Evolutionary conservation across 2,113 vertebrate species (phyloP), one percentile per base, ranked within the genome.

Genomic region (Pseudorasbora parva): DNA sequence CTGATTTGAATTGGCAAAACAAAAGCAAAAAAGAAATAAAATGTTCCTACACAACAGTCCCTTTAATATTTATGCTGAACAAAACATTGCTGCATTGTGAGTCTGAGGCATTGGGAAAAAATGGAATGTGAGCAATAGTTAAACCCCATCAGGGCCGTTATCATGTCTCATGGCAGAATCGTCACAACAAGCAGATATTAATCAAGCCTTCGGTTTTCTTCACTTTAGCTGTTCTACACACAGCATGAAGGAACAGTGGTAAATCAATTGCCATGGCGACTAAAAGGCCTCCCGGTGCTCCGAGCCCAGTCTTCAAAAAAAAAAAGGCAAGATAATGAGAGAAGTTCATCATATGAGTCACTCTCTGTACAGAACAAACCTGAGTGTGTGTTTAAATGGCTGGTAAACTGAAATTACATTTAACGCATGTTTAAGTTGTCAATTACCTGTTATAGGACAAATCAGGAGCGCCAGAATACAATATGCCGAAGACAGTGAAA

Each of bases 191-290:
- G 60, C 62, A 47, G 51, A 82, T 83, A 77, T 76, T 69, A 66
- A 71, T 85, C 82, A 57, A 56, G 64, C 54, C 56, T 69, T 57
- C 11, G 51, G 59, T 79, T 74, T 68, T 66, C 57, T 77, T 56
- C 73, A 1, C 66, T 86, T 60, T 73, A 81, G 74, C 77, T 83
- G 66, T 82, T 81, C 62, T 73, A 30, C 69, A 72, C 84, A 77
- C 84, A 86, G 84, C 82, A 84, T 12, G 45, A 80, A 89, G 69
- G 84, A 76, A 82, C 82, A 75, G 62, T 68, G 72, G 69, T 84
- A 87, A 89, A 89, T 87, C 88, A 87, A 87, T 87, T 87, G 84
- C 88, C 84, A 86, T 89, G 88, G 84, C 56, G 85, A 89, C 88
- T 82, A 86, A 86, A 89, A 86, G 85, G 86, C 84, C 86, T 87